phyloP scores from a whole-genome alignment of 2,797 vertebrate genomes.

The Rhyacichthys aspro region DNA sequence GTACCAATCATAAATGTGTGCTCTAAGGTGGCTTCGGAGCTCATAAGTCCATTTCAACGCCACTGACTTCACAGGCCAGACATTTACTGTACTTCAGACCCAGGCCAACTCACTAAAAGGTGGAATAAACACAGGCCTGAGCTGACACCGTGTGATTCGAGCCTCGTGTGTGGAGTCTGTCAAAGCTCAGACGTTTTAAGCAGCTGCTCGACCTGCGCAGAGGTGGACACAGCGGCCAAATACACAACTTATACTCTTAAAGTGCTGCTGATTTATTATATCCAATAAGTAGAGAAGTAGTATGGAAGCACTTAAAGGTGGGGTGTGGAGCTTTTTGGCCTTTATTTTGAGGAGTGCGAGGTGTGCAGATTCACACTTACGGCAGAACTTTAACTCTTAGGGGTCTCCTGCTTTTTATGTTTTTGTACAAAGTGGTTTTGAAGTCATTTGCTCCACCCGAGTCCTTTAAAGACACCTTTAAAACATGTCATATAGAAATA shows the following conservation, averaged over 20 bases:
- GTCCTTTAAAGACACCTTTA: too few relatives aligned
- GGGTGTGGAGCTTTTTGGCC: background rate
- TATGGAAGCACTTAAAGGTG: too few relatives aligned
- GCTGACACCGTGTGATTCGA: slow-evolving; percentile 8
- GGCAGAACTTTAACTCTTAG: too few relatives aligned
- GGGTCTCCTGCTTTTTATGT: too few relatives aligned
- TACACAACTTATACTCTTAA: too few relatives aligned
- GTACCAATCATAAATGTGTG: slow-evolving; percentile 59
- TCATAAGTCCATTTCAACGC: slow-evolving; percentile 49
- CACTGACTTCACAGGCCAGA: slow-evolving; percentile 58
- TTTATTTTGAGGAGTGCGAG: background rate
- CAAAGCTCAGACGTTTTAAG: slow-evolving; percentile 11
- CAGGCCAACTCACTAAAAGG: slow-evolving; percentile 50
- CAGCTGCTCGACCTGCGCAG: slow-evolving; percentile 1
- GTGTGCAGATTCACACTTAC: too few relatives aligned
- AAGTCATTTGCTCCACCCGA: too few relatives aligned
- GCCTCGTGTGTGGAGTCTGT: slow-evolving; percentile 2
- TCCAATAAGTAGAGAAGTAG: too few relatives aligned
- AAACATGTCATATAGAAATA: too few relatives aligned
- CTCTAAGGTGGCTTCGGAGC: slow-evolving; percentile 52
- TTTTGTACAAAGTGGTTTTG: too few relatives aligned
- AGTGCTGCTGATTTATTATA: too few relatives aligned
- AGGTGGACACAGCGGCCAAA: too few relatives aligned
- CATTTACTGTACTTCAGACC: slow-evolving; percentile 52
- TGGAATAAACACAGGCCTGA: slow-evolving; percentile 46